Evolutionary conservation across 2,888 invertebrate species (phyloP), one percentile per base, ranked within the genome.

Genomic region (Melangyna quadrimaculata): DNA sequence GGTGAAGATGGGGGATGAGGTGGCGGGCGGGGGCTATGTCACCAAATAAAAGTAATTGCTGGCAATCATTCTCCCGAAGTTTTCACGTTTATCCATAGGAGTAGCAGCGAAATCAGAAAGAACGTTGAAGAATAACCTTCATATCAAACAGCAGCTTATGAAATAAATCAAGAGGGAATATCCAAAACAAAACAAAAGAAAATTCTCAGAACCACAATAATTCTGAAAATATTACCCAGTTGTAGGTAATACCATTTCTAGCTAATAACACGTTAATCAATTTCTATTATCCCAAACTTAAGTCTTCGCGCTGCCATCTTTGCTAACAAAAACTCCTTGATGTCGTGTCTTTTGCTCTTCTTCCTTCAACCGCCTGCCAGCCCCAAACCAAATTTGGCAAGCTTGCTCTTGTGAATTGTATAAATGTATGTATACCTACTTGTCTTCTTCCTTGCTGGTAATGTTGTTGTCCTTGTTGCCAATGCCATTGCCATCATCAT

Each of bases 231-330:
- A 57, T 67, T 43, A 27, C 59, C 48, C 71, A 35, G 10, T 22
- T 67, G 24, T 43, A 65, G 70, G 63, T 74, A 71, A 74, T 84
- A 53, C 59, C 65, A 75, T 79, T 84, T 67, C 51, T 51, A 79
- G 71, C 79, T 84, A 79, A 84, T 84, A 84, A 79, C 65, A 79
- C 71, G 83, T 84, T 79, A 84, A 84, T 79, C 83, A 84, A 75
- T 70, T 74, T 57, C 32, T 78, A 48, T 78, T 74, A 74, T 83
- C 83, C 70, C 24, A 12, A 43, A 63, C 53, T 48, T 32, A 29
- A 65, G 29, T 63, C 37, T 29, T 70, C 22, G 53, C 27, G 2
- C n/a, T 40, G 37, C 37, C 61, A 19, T n/a, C 8, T 17, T 12
- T 22, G 29, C 35, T 17, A 63, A 37, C n/a, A 14, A 43, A 43